A percentile compares a stretch with the other conserved stretches of the same genome.
Evolutionary conservation across 1,140 invertebrate species (phyloP).

Genomic region (Idris sp.): DNA sequence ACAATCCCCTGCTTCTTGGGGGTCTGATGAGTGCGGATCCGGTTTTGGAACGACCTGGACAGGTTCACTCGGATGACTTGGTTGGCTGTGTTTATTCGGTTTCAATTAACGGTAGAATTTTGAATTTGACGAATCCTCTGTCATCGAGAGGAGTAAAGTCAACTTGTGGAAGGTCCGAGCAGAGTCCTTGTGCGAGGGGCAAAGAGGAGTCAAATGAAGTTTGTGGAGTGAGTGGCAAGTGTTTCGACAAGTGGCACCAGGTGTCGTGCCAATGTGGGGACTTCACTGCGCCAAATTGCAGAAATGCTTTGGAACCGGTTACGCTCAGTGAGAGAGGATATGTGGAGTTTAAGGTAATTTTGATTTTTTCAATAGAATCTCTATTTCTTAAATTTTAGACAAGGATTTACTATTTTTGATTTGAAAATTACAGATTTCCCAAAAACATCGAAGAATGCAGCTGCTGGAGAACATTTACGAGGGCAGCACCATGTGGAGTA

Average conservation of each 20-base stretch:
- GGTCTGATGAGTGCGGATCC: conserved; percentile 90
- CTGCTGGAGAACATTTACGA: conserved; percentile 87
- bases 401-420: conserved; percentile 5
- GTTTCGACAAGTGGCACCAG: conserved; percentile 90
- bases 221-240: conserved; percentile 85
- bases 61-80: conserved; percentile 93
- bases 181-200: conserved; percentile 79
- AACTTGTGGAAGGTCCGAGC: conserved; percentile 85
- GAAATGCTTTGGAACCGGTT: conserved; percentile 86
- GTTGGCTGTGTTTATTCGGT: conserved; percentile 95
- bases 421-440: conserved; percentile 80
- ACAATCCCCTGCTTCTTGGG: conserved; percentile 90
- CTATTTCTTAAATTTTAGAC: too few species aligned
- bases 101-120: conserved; percentile 87
- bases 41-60: conserved; percentile 89
- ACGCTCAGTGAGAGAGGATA: conserved; percentile 87
- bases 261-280: conserved; percentile 84
- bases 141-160: conserved; percentile 84
- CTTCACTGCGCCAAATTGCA: conserved; percentile 88
- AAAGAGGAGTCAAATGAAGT: conserved; percentile 74
- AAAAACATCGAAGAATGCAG: conserved; percentile 91
- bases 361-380: too few species aligned
- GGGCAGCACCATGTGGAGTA: conserved; percentile 84
- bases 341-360: conserved; percentile 85
- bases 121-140: conserved; percentile 89